phyloP scores from a whole-genome alignment of 2,113 vertebrate genomes.

The Ctenodactylus gundi region DNA sequence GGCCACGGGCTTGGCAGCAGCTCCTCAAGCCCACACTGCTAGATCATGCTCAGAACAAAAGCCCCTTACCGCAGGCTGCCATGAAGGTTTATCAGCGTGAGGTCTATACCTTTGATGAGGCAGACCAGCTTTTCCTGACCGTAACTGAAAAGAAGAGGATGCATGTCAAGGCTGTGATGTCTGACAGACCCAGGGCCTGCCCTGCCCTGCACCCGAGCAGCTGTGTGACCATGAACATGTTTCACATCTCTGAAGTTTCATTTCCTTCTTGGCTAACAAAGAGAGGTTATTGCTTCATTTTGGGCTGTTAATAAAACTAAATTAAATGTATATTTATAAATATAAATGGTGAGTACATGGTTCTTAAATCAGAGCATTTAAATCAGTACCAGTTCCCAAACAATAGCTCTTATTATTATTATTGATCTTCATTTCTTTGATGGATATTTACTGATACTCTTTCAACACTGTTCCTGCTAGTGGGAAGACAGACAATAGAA shows the following conservation, averaged over 20 bases:
- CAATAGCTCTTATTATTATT: neutral
- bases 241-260: neutral
- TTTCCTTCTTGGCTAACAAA: slow-evolving; percentile 36
- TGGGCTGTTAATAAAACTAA: neutral
- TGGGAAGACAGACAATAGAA: neutral
- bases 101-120: neutral
- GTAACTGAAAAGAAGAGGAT: neutral
- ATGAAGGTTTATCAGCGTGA: neutral
- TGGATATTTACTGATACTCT: neutral
- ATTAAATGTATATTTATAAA: slow-evolving; percentile 2
- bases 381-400: neutral
- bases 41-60: neutral
- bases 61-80: neutral
- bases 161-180: neutral
- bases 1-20: neutral
- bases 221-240: neutral
- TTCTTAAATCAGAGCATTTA: neutral
- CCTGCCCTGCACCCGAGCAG: neutral
- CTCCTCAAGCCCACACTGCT: neutral
- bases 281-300: neutral
- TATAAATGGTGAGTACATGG: neutral
- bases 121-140: neutral
- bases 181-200: neutral
- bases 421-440: neutral
- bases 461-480: neutral